These are phyloP conservation scores for Dicentrarchus labrax DNA, from an alignment of 2,113 vertebrate species.

Conservation along the genomic window DNA sequence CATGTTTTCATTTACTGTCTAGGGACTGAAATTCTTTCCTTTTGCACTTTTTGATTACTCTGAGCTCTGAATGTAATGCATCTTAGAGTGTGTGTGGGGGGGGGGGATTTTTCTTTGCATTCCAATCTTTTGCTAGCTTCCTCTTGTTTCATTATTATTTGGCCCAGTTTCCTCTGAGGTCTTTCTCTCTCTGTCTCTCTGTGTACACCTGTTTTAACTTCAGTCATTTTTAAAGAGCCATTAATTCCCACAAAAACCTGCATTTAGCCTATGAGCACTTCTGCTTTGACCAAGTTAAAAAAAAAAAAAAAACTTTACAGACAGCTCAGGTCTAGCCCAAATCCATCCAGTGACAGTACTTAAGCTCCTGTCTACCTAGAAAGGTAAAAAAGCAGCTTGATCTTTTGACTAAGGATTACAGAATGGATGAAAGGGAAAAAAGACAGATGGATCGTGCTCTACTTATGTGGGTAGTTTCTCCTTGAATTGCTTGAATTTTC, in stretches of 20 bases:
- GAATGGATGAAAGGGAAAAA: conserved; percentile 39
- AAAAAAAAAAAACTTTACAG: conserved; percentile 39
- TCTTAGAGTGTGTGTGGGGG: neutral
- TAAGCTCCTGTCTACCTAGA: conserved; percentile 69
- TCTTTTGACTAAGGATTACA: conserved; percentile 75
- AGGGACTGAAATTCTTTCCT: conserved; percentile 3
- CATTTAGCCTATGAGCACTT: conserved; percentile 61
- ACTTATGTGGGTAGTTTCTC: conserved; percentile 34
- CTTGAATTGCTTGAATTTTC: conserved; percentile 20
- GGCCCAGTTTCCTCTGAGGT: conserved; percentile 19
- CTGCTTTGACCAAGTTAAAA: conserved; percentile 49
- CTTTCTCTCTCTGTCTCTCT: neutral
- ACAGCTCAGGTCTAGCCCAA: conserved; percentile 42
- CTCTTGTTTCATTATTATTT: conserved; percentile 34
- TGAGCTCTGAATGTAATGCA: conserved; percentile 14
- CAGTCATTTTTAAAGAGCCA: conserved; percentile 34
- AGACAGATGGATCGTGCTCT: conserved; percentile 14
- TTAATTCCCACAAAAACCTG: conserved; percentile 50
- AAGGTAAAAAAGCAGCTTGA: conserved; percentile 71
- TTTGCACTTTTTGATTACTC: conserved; percentile 33
- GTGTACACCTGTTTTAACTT: conserved; percentile 24
- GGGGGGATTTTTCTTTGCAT: neutral
- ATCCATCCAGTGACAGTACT: conserved; percentile 63
- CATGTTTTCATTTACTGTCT: conserved; percentile 33
- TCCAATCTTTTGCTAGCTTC: neutral